A percentile compares a stretch with the other conserved stretches of the same genome.
phyloP scores from a whole-genome alignment of 2,888 invertebrate genomes.

The Mesoligia furuncula region DNA sequence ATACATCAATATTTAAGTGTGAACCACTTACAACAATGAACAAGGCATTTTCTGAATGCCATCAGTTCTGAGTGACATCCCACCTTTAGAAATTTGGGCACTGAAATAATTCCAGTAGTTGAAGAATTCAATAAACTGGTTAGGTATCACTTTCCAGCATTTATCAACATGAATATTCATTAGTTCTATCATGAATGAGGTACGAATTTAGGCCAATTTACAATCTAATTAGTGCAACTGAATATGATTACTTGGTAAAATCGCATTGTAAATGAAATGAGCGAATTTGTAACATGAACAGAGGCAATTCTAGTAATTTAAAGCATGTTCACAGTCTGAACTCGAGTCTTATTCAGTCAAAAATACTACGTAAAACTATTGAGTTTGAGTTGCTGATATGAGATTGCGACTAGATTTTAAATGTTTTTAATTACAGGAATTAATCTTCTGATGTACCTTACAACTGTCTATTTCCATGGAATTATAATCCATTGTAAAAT shows the following conservation, averaged over 20 bases:
- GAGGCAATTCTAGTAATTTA: background rate
- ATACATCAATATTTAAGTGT: background rate
- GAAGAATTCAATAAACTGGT: background rate
- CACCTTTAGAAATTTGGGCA: background rate
- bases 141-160: slow-evolving; percentile 6
- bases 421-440: background rate
- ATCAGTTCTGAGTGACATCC: background rate
- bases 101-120: background rate
- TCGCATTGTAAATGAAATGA: background rate
- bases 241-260: slow-evolving; percentile 3
- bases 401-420: too few relatives aligned
- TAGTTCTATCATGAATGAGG: slow-evolving; percentile 4
- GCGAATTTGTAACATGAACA: background rate
- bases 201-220: slow-evolving; percentile 29
- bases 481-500: background rate
- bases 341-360: background rate
- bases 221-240: slow-evolving; percentile 12
- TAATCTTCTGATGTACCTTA: background rate
- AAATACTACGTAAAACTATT: background rate
- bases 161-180: slow-evolving; percentile 33
- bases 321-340: background rate
- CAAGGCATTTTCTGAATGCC: background rate
- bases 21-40: too few relatives aligned
- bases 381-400: too few relatives aligned
- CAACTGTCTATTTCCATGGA: background rate